These are phyloP conservation scores for Numenius arquata DNA, from an alignment of 2,113 vertebrate genomes.

Conservation along the genomic window DNA sequence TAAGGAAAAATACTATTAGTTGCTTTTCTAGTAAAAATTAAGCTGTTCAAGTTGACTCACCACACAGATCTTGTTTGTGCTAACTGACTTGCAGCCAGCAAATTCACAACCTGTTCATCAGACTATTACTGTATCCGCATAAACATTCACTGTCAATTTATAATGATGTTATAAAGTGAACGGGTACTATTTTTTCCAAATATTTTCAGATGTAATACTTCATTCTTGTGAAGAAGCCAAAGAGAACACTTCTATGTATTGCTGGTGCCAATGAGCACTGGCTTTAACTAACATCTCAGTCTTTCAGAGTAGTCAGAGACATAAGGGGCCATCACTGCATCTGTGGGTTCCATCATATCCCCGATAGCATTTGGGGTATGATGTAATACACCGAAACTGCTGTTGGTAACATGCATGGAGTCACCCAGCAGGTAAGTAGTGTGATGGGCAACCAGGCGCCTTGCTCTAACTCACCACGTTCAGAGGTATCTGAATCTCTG, in stretches of 20 bases:
- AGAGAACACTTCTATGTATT: not conserved
- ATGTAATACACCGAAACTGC: not conserved
- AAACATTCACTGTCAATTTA: not conserved
- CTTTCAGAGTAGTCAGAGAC: conserved; percentile 5
- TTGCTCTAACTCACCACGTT: not conserved
- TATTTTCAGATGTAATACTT: not conserved
- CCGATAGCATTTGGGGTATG: not conserved
- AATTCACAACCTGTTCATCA: not conserved
- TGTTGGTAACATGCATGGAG: not conserved
- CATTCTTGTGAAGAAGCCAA: not conserved
- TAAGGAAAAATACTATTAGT: not conserved
- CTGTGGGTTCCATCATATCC: not conserved
- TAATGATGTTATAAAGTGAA: not conserved
- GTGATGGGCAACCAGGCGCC: not conserved
- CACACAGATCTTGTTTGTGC: not conserved
- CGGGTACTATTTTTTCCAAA: not conserved
- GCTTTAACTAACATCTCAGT: not conserved
- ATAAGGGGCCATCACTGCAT: not conserved
- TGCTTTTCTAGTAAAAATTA: not conserved
- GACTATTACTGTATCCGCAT: not conserved
- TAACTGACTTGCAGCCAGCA: not conserved
- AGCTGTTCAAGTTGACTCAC: not conserved
- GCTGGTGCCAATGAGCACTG: not conserved
- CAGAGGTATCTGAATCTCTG: not conserved
- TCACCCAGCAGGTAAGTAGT: not conserved